Evolutionary conservation across 2,888 invertebrate genomes (phyloP).

Genomic region (Allacma fusca): DNA sequence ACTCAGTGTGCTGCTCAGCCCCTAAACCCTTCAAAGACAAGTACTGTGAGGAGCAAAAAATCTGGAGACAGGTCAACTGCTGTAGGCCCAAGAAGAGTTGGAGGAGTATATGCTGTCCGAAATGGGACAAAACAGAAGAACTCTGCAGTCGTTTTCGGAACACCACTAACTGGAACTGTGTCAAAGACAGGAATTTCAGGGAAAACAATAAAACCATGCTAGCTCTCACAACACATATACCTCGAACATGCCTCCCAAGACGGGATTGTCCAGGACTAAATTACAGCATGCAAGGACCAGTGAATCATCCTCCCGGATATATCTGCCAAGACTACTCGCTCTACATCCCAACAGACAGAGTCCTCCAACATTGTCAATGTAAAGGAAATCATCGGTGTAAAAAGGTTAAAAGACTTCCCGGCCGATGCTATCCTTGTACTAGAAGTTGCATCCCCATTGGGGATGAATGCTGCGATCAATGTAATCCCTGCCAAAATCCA

Average conservation of each 20-base stretch:
- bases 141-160: not conserved
- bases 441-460: not conserved
- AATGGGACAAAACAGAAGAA: not conserved
- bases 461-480: no score
- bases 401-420: not conserved
- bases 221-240: not conserved
- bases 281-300: slow-evolving; percentile 25
- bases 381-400: slow-evolving; percentile 27
- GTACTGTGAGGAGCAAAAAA: slow-evolving; percentile 29
- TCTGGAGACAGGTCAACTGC: slow-evolving; percentile 19
- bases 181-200: not conserved
- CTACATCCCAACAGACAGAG: slow-evolving; percentile 33
- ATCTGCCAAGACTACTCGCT: slow-evolving; percentile 19
- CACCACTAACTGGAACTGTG: slow-evolving; percentile 9
- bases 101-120: not conserved
- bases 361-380: slow-evolving; percentile 27
- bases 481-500: no score
- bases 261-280: slow-evolving; percentile 14
- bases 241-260: not conserved
- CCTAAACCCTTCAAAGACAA: slow-evolving; percentile 30
- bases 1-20: slow-evolving; percentile 17
- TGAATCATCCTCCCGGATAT: slow-evolving; percentile 19
- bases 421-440: not conserved
- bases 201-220: slow-evolving; percentile 35
- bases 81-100: not conserved